Evolutionary conservation across 2,113 vertebrate species (phyloP), one percentile per base, ranked within the genome.

Genomic region (Lipotes vexillifer): DNA sequence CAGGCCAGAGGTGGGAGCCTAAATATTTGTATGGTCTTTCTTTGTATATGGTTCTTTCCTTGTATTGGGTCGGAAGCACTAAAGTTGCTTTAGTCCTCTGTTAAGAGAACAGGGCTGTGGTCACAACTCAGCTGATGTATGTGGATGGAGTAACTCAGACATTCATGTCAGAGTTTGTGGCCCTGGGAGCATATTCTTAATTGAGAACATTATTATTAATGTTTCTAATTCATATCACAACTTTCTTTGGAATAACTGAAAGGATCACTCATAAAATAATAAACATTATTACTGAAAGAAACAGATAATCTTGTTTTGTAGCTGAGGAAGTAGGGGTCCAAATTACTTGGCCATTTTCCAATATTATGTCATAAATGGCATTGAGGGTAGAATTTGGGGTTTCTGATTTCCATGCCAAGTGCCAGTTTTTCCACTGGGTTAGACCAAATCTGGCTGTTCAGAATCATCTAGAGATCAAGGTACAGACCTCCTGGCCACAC

Each of bases 331-430:
- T 14, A 46, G 49, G 12, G n/a, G 27, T 63, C 49, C 61, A 84
- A 88, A 93, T 90, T 93, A 89, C 81, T 95, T 93, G 65, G 57
- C 21, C 71, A 38, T 46, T 94, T 95, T 69, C 74, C 82, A 93
- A 46, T 80, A 41, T 88, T 85, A 38, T 88, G 59, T 29, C 72
- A 90, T 80, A 38, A 93, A 90, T 61, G 38, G 49, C 14, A 94
- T 5, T 63, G 90, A 87, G 3, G 17, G 18, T 52, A 93, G 78
- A 49, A 68, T 29, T 41, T 33, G 83, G n/a, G 41, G 33, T 80
- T 95, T 94, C 72, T 89, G 61, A 89, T 68, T 75, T 46, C 44
- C 21, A 55, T 49, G 41, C 29, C 61, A 88, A 81, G 11, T 66
- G 2, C 31, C 17, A 82, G 61, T 72, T 77, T 36, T 46, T 81